A percentile compares a stretch with the other conserved stretches of the same genome.
Evolutionary conservation across 2,797 vertebrate species (phyloP).

Genomic region (Coccyzus lansbergi): DNA sequence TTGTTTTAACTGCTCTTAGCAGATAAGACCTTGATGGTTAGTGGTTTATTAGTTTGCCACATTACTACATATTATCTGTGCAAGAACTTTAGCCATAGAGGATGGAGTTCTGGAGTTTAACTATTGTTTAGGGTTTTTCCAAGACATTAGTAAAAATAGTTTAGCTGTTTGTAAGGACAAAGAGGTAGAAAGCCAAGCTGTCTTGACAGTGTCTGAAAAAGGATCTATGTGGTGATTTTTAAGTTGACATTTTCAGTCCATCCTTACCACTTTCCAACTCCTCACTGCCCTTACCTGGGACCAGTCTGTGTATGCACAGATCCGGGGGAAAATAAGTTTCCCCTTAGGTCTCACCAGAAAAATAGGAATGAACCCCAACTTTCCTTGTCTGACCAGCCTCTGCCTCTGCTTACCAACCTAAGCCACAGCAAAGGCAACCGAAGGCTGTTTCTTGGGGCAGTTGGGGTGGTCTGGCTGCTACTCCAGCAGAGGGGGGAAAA

Average conservation of each 20-base stretch:
- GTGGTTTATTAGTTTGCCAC: background rate
- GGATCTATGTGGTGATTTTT: background rate
- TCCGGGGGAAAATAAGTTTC: background rate
- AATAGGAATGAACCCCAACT: background rate
- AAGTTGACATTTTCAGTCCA: background rate
- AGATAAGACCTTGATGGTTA: background rate
- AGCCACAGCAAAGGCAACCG: fast-evolving
- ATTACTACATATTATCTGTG: background rate
- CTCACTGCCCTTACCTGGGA: background rate
- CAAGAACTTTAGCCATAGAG: background rate
- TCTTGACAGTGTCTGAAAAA: background rate
- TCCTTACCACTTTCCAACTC: background rate
- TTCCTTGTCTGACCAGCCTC: background rate
- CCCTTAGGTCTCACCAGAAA: background rate
- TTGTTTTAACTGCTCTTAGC: background rate
- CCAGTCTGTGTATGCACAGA: background rate
- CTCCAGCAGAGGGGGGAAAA: background rate
- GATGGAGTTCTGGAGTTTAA: background rate
- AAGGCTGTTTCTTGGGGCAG: background rate
- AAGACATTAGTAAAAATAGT: background rate
- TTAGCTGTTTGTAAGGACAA: background rate
- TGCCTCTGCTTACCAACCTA: background rate
- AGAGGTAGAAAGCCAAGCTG: background rate
- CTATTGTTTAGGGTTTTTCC: background rate
- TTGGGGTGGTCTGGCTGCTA: background rate